phyloP scores from a whole-genome alignment of 2,888 invertebrate species.

The Merodon equestris region DNA sequence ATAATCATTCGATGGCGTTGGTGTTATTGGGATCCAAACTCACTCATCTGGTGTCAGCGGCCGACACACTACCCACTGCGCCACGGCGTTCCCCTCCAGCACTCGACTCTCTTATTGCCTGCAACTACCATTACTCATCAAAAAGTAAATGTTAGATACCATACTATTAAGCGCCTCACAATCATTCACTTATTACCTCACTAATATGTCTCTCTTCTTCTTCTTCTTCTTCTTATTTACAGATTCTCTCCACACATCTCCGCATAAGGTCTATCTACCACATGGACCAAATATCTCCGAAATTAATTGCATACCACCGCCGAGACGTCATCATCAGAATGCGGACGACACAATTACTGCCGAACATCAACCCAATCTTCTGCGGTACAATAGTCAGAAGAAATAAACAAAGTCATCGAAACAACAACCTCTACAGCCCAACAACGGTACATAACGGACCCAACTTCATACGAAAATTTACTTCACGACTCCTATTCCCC shows the following conservation, averaged over 20 bases:
- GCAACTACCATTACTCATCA: too few species aligned
- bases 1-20: too few species aligned
- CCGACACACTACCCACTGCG: too few species aligned
- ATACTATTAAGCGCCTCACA: neutral
- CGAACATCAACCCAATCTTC: slow-evolving; percentile 73
- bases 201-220: too few species aligned
- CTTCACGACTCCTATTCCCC: slow-evolving; percentile 54
- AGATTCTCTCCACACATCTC: slow-evolving; percentile 68
- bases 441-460: slow-evolving; percentile 69
- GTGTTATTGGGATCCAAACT: too few species aligned
- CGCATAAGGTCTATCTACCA: slow-evolving; percentile 52
- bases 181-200: neutral
- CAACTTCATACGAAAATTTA: slow-evolving; percentile 54
- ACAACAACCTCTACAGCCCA: slow-evolving; percentile 54
- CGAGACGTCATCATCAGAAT: slow-evolving; percentile 63
- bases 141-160: neutral
- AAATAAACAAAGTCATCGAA: slow-evolving; percentile 68
- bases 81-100: too few species aligned
- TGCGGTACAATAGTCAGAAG: slow-evolving; percentile 70
- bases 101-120: too few species aligned
- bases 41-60: too few species aligned
- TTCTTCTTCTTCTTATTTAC: slow-evolving; percentile 39
- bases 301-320: slow-evolving; percentile 61
- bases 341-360: slow-evolving; percentile 63
- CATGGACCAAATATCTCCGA: slow-evolving; percentile 60